A percentile compares a stretch with the other conserved stretches of the same genome.
Evolutionary conservation across 2,113 vertebrate genomes (phyloP).

Genomic region (Riparia riparia): DNA sequence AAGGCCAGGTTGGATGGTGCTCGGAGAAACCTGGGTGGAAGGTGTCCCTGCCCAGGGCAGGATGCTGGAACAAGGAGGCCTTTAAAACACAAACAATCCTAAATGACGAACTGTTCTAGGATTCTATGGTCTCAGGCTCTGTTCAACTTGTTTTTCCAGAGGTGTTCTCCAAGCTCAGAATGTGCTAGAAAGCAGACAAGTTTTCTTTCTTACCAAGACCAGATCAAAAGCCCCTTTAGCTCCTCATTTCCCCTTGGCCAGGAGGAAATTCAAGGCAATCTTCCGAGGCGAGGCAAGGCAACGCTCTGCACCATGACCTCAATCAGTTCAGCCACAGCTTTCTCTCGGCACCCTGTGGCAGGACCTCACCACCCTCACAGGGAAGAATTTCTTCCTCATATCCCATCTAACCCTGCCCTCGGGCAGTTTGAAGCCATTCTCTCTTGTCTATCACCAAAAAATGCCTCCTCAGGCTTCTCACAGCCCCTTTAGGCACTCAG

Average conservation of each 20-base stretch:
- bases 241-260: neutral
- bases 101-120: neutral
- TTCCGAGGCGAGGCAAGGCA: neutral
- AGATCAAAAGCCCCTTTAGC: neutral
- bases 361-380: neutral
- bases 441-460: neutral
- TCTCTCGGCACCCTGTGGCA: neutral
- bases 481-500: neutral
- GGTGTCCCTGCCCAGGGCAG: neutral
- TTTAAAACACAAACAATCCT: neutral
- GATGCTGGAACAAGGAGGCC: neutral
- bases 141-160: neutral
- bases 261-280: neutral
- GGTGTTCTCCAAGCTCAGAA: neutral
- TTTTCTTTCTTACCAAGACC: neutral
- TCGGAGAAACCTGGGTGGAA: neutral
- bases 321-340: neutral
- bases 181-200: neutral
- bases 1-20: fast-evolving
- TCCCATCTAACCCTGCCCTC: neutral
- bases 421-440: neutral
- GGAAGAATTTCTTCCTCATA: neutral
- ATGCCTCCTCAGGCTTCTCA: neutral
- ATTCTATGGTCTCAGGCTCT: neutral
- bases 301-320: neutral